phyloP scores from a whole-genome alignment of 2,797 vertebrate species.

The Corythornis leucogaster region DNA sequence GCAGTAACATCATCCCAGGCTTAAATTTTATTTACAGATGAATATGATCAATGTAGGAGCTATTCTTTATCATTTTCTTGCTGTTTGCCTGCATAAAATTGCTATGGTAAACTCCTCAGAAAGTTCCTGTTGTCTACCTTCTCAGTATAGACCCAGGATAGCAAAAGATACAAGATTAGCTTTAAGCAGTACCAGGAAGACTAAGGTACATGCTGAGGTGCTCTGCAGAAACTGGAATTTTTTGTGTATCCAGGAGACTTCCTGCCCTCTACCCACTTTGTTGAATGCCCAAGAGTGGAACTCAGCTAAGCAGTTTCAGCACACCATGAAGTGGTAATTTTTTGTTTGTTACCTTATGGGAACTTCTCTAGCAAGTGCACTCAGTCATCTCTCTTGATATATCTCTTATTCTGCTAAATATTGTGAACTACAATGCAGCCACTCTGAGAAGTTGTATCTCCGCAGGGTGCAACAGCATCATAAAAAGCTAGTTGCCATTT shows the following conservation, averaged over 20 bases:
- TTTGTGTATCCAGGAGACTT: not conserved
- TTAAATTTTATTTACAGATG: not conserved
- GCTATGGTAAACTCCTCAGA: not conserved
- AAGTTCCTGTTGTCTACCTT: not conserved
- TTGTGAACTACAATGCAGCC: not conserved
- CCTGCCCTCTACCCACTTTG: not conserved
- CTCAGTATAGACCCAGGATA: not conserved
- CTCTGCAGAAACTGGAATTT: not conserved
- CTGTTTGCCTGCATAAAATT: not conserved
- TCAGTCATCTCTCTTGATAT: not conserved
- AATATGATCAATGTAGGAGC: not conserved
- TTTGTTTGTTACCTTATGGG: not conserved
- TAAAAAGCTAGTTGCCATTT: not conserved
- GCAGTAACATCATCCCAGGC: not conserved
- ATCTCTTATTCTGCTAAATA: conserved; percentile 1
- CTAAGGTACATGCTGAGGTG: not conserved
- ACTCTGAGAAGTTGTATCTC: not conserved
- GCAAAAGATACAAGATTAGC: not conserved
- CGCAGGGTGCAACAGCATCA: not conserved
- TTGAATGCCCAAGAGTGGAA: not conserved
- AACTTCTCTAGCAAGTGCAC: not conserved
- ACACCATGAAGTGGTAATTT: not conserved
- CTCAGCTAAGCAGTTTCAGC: not conserved
- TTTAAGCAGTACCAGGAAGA: not conserved
- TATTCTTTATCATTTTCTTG: not conserved